phyloP scores from a whole-genome alignment of 2,797 vertebrate species.

The Lepidocolaptes lacrymiger region DNA sequence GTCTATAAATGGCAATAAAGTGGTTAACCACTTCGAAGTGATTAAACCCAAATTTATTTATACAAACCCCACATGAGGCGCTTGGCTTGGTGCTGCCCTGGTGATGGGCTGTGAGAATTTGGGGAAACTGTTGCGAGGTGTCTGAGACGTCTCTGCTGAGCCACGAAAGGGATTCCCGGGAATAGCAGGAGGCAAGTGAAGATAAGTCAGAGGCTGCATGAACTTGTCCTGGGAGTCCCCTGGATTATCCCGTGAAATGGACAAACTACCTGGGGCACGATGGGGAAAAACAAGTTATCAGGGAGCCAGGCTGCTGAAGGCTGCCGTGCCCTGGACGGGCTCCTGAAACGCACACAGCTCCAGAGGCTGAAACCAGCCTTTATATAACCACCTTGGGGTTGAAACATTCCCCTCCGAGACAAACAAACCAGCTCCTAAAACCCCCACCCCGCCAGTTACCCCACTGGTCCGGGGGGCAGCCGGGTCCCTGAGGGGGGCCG shows the following conservation, averaged over 20 bases:
- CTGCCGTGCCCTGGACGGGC: background rate
- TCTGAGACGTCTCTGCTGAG: background rate
- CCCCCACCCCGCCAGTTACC: background rate
- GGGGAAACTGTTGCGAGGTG: background rate
- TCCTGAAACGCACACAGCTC: background rate
- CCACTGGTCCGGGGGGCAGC: background rate
- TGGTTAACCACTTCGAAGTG: conserved; percentile 58
- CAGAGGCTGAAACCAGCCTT: background rate
- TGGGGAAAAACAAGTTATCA: background rate
- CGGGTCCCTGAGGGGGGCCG: background rate
- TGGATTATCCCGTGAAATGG: background rate
- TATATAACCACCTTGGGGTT: background rate
- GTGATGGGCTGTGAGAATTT: conserved; percentile 11
- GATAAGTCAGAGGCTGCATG: background rate
- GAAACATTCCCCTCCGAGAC: background rate
- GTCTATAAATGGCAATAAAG: conserved; percentile 41
- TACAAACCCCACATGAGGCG: background rate
- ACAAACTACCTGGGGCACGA: background rate
- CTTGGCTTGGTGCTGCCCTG: conserved; percentile 14
- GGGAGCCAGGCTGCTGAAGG: background rate
- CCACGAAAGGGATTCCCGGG: background rate
- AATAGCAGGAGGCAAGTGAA: background rate
- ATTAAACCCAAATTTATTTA: conserved; percentile 46
- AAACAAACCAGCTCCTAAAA: background rate
- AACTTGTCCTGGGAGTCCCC: background rate